A percentile compares a stretch with the other conserved stretches of the same genome.
phyloP scores from a whole-genome alignment of 1,140 invertebrate genomes.

The Coptotermes formosanus region DNA sequence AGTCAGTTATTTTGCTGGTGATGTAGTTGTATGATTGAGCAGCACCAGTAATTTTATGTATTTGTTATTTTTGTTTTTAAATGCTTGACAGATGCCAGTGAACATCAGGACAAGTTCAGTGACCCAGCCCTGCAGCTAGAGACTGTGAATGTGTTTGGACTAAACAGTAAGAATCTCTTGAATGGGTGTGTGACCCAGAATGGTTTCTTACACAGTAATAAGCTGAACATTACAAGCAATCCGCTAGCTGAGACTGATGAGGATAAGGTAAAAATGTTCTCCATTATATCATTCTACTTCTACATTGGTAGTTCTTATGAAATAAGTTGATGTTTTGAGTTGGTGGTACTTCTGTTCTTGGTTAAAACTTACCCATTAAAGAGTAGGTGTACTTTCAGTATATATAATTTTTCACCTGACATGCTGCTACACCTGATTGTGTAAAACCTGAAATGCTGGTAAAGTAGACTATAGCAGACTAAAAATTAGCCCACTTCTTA shows the following conservation, averaged over 20 bases:
- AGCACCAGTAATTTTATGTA: background rate
- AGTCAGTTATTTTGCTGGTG: no score
- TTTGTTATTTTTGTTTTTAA: background rate
- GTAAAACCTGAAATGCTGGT: no score
- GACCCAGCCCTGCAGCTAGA: constrained; percentile 24
- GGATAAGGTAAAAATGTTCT: constrained; percentile 48
- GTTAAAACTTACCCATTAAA: no score
- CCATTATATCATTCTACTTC: background rate
- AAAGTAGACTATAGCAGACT: no score
- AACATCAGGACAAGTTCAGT: constrained; percentile 25
- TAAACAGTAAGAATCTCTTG: constrained; percentile 25
- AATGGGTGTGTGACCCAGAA: constrained; percentile 56
- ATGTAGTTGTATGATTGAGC: no score
- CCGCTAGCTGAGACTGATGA: constrained; percentile 64
- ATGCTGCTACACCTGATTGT: no score
- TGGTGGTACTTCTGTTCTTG: no score
- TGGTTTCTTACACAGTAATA: constrained; percentile 44
- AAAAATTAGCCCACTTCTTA: no score
- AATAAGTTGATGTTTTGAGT: no score
- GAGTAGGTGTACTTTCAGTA: no score
- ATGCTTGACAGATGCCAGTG: constrained; percentile 19
- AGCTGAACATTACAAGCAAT: constrained; percentile 70
- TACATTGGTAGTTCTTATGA: background rate
- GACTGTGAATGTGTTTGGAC: constrained; percentile 13
- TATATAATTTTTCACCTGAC: no score